A percentile compares a stretch with the other conserved stretches of the same genome.
These are phyloP conservation scores for Prenolepis imparis DNA, from an alignment of 2,888 invertebrate genomes.

Conservation along the genomic window DNA sequence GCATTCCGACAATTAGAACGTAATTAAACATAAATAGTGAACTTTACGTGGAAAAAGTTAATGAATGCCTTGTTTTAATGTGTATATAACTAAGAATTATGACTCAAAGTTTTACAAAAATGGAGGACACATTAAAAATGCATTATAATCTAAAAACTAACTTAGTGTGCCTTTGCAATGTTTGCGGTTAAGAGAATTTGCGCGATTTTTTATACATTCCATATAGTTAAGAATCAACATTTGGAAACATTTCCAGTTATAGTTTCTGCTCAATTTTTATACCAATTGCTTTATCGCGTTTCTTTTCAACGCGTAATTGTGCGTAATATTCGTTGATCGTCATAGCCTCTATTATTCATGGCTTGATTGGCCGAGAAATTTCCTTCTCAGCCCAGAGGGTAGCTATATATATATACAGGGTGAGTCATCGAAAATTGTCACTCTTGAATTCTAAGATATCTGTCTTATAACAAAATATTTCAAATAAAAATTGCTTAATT, in stretches of 20 bases:
- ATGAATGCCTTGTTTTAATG: not conserved
- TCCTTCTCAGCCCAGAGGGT: not conserved
- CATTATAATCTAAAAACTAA: not conserved
- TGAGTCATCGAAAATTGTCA: not conserved
- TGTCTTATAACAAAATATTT: not conserved
- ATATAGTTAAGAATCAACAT: not conserved
- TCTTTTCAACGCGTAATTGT: not conserved
- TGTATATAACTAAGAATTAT: not conserved
- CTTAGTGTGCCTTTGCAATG: not conserved
- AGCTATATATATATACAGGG: not conserved
- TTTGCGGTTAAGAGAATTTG: not conserved
- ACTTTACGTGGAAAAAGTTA: not conserved
- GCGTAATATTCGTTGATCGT: not conserved
- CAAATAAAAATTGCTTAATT: not conserved
- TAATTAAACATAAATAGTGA: not conserved
- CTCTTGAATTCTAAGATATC: constrained; percentile 1
- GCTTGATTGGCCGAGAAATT: not conserved
- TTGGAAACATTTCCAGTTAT: not conserved
- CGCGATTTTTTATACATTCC: not conserved
- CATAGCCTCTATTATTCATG: not conserved
- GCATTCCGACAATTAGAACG: not conserved
- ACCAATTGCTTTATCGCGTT: not conserved
- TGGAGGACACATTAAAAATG: not conserved
- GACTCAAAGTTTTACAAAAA: not conserved
- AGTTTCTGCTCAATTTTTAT: not conserved